phyloP scores from a whole-genome alignment of 2,888 invertebrate genomes.

The Alcis repandata region DNA sequence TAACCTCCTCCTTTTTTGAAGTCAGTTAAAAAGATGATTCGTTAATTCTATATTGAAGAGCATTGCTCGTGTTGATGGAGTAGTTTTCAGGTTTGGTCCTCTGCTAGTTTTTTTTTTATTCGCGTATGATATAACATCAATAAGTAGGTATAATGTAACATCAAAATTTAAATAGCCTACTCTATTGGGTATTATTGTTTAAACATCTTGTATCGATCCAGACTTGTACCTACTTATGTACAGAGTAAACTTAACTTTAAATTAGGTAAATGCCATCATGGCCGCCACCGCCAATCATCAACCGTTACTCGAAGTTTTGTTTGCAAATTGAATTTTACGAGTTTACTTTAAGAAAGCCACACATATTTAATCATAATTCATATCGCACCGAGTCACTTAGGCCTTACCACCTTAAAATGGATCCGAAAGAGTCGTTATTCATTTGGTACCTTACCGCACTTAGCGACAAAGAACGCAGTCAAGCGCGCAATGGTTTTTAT shows the following conservation, averaged over 20 bases:
- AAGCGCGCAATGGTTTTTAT: neutral
- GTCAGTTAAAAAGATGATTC: too few species aligned
- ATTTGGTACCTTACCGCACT: conserved; percentile 19
- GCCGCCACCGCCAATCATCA: conserved; percentile 45
- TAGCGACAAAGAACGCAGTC: neutral
- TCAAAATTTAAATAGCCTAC: too few species aligned
- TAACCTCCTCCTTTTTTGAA: too few species aligned
- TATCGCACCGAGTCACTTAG: conserved; percentile 23
- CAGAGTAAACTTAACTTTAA: neutral
- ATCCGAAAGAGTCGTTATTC: neutral
- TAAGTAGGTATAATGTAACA: too few species aligned
- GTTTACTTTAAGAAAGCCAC: conserved; percentile 53
- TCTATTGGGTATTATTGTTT: too few species aligned
- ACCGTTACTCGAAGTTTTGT: conserved; percentile 52
- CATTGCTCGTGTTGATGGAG: too few species aligned
- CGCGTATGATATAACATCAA: too few species aligned
- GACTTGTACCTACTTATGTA: neutral
- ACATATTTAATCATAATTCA: conserved; percentile 34
- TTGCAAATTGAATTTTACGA: conserved; percentile 63
- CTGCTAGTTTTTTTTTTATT: too few species aligned
- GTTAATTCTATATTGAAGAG: too few species aligned
- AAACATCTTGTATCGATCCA: too few species aligned
- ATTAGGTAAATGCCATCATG: conserved; percentile 36
- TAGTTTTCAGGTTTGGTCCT: too few species aligned
- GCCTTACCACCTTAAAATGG: conserved; percentile 22